Evolutionary conservation across 2,113 vertebrate species (phyloP).

Genomic region (Nibea coibor): DNA sequence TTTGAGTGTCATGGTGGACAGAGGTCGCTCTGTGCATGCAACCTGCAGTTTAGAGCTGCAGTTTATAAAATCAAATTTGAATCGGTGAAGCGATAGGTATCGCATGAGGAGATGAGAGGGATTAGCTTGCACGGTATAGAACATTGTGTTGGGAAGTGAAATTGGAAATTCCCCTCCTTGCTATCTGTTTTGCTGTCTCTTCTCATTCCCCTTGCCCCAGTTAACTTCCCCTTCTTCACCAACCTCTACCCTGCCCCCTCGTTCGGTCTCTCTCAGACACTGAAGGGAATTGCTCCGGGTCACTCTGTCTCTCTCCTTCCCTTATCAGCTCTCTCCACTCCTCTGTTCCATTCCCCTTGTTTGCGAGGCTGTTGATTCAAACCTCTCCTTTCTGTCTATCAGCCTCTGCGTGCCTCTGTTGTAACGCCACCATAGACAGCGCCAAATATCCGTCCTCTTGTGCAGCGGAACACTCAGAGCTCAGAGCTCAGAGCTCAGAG

Average conservation of each 20-base stretch:
- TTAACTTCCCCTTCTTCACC: slow-evolving; percentile 43
- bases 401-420: slow-evolving; percentile 22
- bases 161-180: slow-evolving; percentile 31
- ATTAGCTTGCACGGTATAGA: neutral
- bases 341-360: slow-evolving; percentile 48
- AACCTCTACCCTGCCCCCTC: slow-evolving; percentile 42
- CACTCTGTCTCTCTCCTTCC: slow-evolving; percentile 61
- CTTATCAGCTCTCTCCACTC: slow-evolving; percentile 74
- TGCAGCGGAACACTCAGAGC: slow-evolving; percentile 28
- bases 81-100: neutral
- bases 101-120: neutral
- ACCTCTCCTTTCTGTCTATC: slow-evolving; percentile 42
- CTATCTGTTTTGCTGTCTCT: slow-evolving; percentile 51
- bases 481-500: slow-evolving; percentile 43
- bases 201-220: slow-evolving; percentile 49
- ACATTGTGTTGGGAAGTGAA: slow-evolving; percentile 22
- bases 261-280: slow-evolving; percentile 37
- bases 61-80: too few relatives aligned
- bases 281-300: slow-evolving; percentile 64
- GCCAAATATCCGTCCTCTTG: slow-evolving; percentile 41
- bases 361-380: slow-evolving; percentile 47
- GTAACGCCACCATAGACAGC: slow-evolving; percentile 13
- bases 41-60: too few relatives aligned
- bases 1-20: too few relatives aligned
- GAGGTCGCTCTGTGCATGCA: too few relatives aligned